Evolutionary conservation across 1,140 invertebrate genomes (phyloP).

Genomic region (Orius insidiosus): DNA sequence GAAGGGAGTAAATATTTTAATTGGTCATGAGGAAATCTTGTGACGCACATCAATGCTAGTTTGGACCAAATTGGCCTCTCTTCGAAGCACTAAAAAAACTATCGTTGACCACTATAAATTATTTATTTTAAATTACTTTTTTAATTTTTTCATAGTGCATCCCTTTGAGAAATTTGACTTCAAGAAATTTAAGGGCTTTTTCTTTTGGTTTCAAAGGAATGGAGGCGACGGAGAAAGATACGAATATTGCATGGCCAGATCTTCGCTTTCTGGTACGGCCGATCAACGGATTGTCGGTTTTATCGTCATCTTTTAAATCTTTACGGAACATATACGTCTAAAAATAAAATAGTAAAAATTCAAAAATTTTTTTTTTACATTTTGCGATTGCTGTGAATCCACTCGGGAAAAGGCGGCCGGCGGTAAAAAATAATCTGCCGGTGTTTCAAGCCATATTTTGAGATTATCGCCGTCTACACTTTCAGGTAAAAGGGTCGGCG

Average conservation of each 20-base stretch:
- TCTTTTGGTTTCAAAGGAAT: conserved; percentile 33
- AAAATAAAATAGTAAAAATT: conserved; percentile 10
- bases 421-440: conserved; percentile 48
- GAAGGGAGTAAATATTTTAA: conserved; percentile 65
- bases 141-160: conserved; percentile 30
- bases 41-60: conserved; percentile 46
- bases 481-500: conserved; percentile 46
- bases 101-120: background rate
- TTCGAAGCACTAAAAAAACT: conserved; percentile 37
- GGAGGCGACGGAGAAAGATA: conserved; percentile 32
- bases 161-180: conserved; percentile 30
- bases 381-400: conserved; percentile 39
- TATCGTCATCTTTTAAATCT: conserved; percentile 19
- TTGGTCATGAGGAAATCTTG: conserved; percentile 38
- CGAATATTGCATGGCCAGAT: conserved; percentile 34
- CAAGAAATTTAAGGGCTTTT: conserved; percentile 30
- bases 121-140: conserved; percentile 23
- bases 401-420: conserved; percentile 61
- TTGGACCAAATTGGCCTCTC: conserved; percentile 73
- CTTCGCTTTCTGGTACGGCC: conserved; percentile 34
- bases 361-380: conserved; percentile 18
- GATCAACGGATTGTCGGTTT: conserved; percentile 28
- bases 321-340: conserved; percentile 26
- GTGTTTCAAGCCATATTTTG: conserved; percentile 38
- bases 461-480: conserved; percentile 30